phyloP scores from a whole-genome alignment of 2,113 vertebrate genomes.

The Pandion haliaetus region DNA sequence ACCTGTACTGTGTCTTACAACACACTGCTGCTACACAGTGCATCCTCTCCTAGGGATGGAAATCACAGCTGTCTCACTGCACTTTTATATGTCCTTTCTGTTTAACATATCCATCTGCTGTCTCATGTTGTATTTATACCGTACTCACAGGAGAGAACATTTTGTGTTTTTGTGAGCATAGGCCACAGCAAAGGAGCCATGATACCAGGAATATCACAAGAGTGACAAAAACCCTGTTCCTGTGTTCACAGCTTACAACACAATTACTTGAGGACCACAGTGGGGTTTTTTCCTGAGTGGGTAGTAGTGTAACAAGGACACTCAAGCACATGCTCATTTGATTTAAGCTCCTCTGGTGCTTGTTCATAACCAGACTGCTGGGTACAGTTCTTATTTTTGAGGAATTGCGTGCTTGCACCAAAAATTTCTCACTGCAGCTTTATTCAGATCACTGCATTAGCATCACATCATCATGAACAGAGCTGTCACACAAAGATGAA shows the following conservation, averaged over 20 bases:
- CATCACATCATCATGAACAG: fast-evolving
- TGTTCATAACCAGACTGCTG: not conserved
- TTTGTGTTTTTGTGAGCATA: not conserved
- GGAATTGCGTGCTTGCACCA: not conserved
- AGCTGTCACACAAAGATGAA: not conserved
- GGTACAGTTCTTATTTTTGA: not conserved
- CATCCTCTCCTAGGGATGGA: not conserved
- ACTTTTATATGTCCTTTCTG: not conserved
- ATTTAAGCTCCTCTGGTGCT: not conserved
- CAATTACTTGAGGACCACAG: not conserved
- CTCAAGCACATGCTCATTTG: not conserved
- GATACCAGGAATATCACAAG: not conserved
- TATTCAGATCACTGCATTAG: not conserved
- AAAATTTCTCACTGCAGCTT: not conserved
- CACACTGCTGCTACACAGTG: not conserved
- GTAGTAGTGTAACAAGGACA: not conserved
- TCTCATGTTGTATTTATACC: not conserved
- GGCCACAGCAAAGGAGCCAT: not conserved
- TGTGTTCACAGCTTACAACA: not conserved
- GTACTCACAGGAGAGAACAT: not conserved
- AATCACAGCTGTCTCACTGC: not conserved
- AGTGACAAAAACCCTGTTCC: not conserved
- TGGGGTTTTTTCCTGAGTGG: not conserved
- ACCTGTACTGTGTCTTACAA: not conserved
- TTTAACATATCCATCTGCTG: not conserved